Conservation (phyloP, 2,797 vertebrate species). For the Prionace glauca region DNA sequence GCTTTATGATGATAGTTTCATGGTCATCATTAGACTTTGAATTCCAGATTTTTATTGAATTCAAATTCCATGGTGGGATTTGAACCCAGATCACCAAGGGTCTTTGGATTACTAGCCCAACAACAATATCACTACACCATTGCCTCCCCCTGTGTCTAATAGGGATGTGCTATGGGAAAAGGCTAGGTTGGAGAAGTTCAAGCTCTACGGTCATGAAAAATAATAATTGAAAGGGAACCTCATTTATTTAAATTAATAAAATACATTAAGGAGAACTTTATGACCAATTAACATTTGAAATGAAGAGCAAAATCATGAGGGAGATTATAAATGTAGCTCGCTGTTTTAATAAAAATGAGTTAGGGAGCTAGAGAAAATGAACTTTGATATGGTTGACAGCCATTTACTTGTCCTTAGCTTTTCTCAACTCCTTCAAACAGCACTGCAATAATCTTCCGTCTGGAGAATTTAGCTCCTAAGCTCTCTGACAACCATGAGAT, state of each 20-base stretch:
- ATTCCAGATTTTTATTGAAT: too few species aligned
- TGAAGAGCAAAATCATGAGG: neutral
- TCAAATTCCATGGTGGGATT: too few species aligned
- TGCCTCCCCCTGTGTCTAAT: neutral
- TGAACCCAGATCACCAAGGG: too few species aligned
- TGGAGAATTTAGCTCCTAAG: neutral
- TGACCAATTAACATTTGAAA: neutral
- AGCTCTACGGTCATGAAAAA: neutral
- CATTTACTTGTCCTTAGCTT: slow-evolving; percentile 1
- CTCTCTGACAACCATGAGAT: neutral
- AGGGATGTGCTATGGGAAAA: neutral
- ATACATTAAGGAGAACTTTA: neutral
- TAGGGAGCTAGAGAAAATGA: neutral
- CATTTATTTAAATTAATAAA: neutral
- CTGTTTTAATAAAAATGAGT: neutral
- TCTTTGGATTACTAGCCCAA: too few species aligned
- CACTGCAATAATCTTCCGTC: neutral
- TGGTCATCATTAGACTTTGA: too few species aligned
- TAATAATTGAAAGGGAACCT: neutral
- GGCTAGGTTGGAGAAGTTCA: neutral
- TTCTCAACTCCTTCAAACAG: neutral
- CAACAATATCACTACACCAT: too few species aligned
- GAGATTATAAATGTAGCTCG: neutral
- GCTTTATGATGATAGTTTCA: too few species aligned
- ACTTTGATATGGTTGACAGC: neutral